These are phyloP conservation scores for Hofmannophila pseudospretella DNA, from an alignment of 2,888 invertebrate genomes.

Conservation along the genomic window DNA sequence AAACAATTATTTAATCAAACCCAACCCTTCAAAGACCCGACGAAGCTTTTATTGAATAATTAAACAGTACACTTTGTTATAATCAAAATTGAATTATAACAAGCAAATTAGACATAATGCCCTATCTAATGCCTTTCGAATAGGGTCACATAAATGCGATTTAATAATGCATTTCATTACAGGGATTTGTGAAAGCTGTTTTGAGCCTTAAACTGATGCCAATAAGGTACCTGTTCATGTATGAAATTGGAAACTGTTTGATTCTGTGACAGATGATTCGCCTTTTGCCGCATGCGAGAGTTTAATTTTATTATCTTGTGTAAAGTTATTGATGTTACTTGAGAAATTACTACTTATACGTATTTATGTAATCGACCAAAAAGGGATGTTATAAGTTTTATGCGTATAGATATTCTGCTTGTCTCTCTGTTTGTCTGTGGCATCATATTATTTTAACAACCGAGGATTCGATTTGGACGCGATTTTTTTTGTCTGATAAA, in stretches of 20 bases:
- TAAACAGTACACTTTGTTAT: constrained; percentile 62
- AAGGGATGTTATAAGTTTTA: too few relatives aligned
- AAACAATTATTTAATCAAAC: constrained; percentile 10
- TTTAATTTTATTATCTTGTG: constrained; percentile 48
- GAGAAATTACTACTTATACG: too few relatives aligned
- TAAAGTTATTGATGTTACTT: too few relatives aligned
- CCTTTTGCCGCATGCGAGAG: constrained; percentile 45
- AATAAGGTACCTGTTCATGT: background rate
- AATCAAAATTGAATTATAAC: constrained; percentile 74
- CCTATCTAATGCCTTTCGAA: constrained; percentile 59
- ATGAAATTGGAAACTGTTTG: constrained; percentile 13
- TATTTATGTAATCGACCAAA: too few relatives aligned
- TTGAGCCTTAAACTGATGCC: constrained; percentile 11
- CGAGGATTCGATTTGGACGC: too few relatives aligned
- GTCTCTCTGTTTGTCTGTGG: too few relatives aligned
- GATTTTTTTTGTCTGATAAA: too few relatives aligned
- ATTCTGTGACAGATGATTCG: constrained; percentile 50
- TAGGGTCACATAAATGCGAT: constrained; percentile 63
- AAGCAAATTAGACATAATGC: constrained; percentile 68
- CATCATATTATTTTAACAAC: too few relatives aligned
- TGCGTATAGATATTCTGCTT: too few relatives aligned
- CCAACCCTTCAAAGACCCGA: constrained; percentile 10
- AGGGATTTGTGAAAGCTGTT: constrained; percentile 15
- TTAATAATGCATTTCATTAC: constrained; percentile 65
- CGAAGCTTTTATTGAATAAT: constrained; percentile 53